Percentiles rank a stretch among this genome's conserved stretches.
phyloP scores from a whole-genome alignment of 2,888 invertebrate genomes.

The Archips crataeganus region DNA sequence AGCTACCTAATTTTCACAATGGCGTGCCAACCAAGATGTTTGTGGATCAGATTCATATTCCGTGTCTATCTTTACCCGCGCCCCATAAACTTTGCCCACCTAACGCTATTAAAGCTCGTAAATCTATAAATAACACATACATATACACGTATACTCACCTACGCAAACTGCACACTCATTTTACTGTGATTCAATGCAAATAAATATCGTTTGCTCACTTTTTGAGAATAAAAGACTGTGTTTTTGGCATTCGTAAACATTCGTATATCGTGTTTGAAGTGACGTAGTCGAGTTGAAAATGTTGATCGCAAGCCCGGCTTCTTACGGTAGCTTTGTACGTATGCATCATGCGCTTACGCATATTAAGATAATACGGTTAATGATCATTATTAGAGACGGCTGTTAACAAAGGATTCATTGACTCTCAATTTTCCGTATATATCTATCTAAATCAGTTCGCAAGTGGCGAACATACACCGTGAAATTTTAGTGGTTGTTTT shows the following conservation, averaged over 20 bases:
- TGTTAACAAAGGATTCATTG: too few relatives aligned
- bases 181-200: conserved; percentile 36
- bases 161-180: conserved; percentile 24
- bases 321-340: conserved; percentile 18
- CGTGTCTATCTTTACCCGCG: conserved; percentile 22
- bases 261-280: conserved; percentile 1
- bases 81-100: conserved; percentile 28
- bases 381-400: too few relatives aligned
- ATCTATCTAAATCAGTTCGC: too few relatives aligned
- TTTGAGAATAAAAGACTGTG: conserved; percentile 37
- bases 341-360: background rate
- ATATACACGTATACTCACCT: conserved; percentile 6
- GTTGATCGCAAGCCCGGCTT: conserved; percentile 21
- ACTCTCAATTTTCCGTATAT: too few relatives aligned
- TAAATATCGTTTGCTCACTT: conserved; percentile 39
- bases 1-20: background rate
- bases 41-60: conserved; percentile 6
- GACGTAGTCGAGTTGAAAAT: conserved; percentile 23
- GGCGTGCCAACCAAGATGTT: background rate
- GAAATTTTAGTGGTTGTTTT: too few relatives aligned
- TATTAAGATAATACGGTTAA: too few relatives aligned
- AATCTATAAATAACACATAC: conserved; percentile 28
- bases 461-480: too few relatives aligned
- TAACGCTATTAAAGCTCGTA: conserved; percentile 23
- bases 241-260: conserved; percentile 29